These are phyloP conservation scores for Mythimna lalbum DNA, from an alignment of 2,888 invertebrate genomes.

Conservation along the genomic window DNA sequence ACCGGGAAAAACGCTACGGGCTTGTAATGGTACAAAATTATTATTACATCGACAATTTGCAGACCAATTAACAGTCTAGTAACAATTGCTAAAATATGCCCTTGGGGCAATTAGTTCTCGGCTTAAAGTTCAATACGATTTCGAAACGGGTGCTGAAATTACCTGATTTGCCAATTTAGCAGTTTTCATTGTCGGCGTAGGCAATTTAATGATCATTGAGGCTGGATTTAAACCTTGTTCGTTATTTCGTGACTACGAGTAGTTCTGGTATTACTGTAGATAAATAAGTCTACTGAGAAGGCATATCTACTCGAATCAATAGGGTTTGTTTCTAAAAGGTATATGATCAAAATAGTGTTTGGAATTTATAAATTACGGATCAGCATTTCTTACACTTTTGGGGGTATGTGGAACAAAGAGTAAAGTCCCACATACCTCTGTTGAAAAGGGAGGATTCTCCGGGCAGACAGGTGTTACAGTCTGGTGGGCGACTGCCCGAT, in stretches of 20 bases:
- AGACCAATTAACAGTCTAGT: not conserved
- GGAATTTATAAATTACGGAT: not conserved
- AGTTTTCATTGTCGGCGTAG: not conserved
- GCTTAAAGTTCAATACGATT: not conserved
- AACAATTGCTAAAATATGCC: not conserved
- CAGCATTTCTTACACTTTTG: too few species aligned
- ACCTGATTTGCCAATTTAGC: not conserved
- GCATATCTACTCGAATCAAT: not conserved
- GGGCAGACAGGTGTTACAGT: too few species aligned
- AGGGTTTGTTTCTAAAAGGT: too few species aligned
- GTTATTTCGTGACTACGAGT: not conserved
- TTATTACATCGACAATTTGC: not conserved
- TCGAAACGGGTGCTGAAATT: constrained; percentile 1
- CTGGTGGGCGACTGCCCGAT: too few species aligned
- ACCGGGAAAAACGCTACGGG: too few species aligned
- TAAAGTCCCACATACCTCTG: too few species aligned
- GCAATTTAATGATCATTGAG: not conserved
- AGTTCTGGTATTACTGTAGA: not conserved
- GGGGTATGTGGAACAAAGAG: too few species aligned
- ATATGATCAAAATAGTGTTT: not conserved
- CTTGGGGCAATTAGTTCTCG: not conserved
- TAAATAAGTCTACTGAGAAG: not conserved
- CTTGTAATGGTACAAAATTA: not conserved
- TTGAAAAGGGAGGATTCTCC: too few species aligned
- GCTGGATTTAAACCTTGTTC: not conserved